phyloP scores from a whole-genome alignment of 1,140 invertebrate genomes.

The Drosophila mojavensis region DNA sequence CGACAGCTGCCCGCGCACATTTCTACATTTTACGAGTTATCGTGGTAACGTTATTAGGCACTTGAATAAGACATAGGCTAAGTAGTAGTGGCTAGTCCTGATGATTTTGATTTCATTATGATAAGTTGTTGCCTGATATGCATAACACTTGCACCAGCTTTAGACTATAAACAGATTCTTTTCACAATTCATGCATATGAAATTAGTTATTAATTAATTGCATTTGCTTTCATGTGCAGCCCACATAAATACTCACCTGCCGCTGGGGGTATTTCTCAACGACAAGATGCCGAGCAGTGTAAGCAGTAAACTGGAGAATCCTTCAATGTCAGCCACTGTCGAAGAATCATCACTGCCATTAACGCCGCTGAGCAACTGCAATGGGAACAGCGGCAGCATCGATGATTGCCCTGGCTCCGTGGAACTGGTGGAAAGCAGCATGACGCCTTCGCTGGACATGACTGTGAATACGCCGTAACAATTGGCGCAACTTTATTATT shows the following conservation, averaged over 20 bases:
- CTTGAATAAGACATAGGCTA: background rate
- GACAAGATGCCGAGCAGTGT: slow-evolving; percentile 32
- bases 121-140: slow-evolving; percentile 23
- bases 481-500: slow-evolving; percentile 57
- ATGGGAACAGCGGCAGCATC: slow-evolving; percentile 22
- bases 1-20: slow-evolving; percentile 85
- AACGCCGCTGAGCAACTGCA: slow-evolving; percentile 45
- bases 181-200: background rate
- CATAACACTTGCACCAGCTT: slow-evolving; percentile 49
- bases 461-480: slow-evolving; percentile 62
- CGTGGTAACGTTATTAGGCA: slow-evolving; percentile 63
- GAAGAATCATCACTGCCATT: slow-evolving; percentile 34
- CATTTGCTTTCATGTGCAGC: slow-evolving; percentile 34
- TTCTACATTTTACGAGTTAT: slow-evolving; percentile 85
- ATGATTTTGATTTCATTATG: background rate
- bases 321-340: slow-evolving; percentile 4
- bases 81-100: slow-evolving; percentile 25
- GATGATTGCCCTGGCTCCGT: slow-evolving; percentile 63
- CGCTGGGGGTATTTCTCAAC: slow-evolving; percentile 59
- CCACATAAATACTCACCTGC: slow-evolving; percentile 70
- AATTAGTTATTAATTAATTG: slow-evolving; percentile 16
- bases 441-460: slow-evolving; percentile 46
- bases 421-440: slow-evolving; percentile 58
- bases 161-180: slow-evolving; percentile 15
- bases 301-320: slow-evolving; percentile 25